These are phyloP conservation scores for Nothura maculosa DNA, from an alignment of 2,797 vertebrate genomes.

Conservation along the genomic window DNA sequence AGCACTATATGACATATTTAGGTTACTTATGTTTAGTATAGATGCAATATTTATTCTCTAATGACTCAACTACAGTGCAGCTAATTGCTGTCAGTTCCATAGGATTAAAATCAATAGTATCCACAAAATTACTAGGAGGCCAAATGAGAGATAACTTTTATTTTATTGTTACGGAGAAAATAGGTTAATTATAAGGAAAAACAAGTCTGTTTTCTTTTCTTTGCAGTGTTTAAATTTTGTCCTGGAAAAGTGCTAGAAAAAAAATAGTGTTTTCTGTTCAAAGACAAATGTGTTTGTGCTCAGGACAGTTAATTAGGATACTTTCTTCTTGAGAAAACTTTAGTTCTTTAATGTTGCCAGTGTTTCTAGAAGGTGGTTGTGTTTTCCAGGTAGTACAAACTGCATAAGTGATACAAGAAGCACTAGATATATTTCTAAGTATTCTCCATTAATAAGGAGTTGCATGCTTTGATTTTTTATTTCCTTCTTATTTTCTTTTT, in stretches of 20 bases:
- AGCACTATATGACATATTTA: neutral
- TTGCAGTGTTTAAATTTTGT: neutral
- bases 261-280: neutral
- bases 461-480: neutral
- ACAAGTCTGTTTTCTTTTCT: neutral
- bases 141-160: neutral
- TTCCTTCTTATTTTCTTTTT: neutral
- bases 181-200: neutral
- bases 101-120: neutral
- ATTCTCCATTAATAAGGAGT: neutral
- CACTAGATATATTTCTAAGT: neutral
- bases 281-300: neutral
- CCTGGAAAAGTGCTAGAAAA: neutral
- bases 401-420: neutral
- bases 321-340: neutral
- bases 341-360: neutral
- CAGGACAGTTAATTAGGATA: neutral
- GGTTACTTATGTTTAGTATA: neutral
- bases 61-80: neutral
- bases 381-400: accelerated
- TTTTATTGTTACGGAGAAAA: neutral
- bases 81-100: neutral
- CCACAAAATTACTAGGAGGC: neutral
- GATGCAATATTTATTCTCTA: neutral
- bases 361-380: neutral